Base-by-base conservation (phyloP, 1,140 invertebrate species). In the Listronotus oregonensis region DNA sequence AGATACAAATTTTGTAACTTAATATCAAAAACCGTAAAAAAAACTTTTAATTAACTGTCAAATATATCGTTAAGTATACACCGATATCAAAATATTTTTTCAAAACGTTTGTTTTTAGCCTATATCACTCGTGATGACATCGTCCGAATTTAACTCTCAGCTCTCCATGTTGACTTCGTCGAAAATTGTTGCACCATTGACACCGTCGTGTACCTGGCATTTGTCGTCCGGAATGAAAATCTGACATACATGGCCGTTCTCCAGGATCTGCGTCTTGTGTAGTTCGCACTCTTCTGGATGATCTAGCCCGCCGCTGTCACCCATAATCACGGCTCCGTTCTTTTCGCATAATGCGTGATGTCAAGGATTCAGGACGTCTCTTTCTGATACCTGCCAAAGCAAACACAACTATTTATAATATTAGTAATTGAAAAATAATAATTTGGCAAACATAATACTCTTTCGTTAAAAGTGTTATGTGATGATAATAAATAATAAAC, bases 341-440 rank as follows among this genome's bases (percentile, higher is more conserved):
- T 76, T 72, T 59, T 72, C 72, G 70, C 74, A 76, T 18, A 75
- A 64, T 54, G 67, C 72, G 71, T 76, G 75, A 66, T 77, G 77
- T 78, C 77, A 78, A 49, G 75, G 73, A 56, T 75, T 75, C 65
- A 75, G 61, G n/a, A 73, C 70, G 49, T 77, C 73, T 42, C 68
- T 68, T 47, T 77, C 73, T 17, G 73, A 72, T 60, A 71, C 60
- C 69, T 71, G 31, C n/a, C 37, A 64, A 17, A 34, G 15, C 8
- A 37, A 3, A 37, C 3, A 27, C 5, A 27, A 27, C 21, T 27
- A 27, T 3, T 27, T 3, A 27, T 27, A 3, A 27, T 27, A 27
- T 3, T 27, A 5, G 21, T 27, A 27, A n/a, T n/a, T n/a, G n/a
- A n/a, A n/a, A n/a, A n/a, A n/a, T n/a, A n/a, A n/a, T n/a, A n/a